These are phyloP conservation scores for Aleiodes testaceus DNA, from an alignment of 2,888 invertebrate genomes.

Conservation along the genomic window DNA sequence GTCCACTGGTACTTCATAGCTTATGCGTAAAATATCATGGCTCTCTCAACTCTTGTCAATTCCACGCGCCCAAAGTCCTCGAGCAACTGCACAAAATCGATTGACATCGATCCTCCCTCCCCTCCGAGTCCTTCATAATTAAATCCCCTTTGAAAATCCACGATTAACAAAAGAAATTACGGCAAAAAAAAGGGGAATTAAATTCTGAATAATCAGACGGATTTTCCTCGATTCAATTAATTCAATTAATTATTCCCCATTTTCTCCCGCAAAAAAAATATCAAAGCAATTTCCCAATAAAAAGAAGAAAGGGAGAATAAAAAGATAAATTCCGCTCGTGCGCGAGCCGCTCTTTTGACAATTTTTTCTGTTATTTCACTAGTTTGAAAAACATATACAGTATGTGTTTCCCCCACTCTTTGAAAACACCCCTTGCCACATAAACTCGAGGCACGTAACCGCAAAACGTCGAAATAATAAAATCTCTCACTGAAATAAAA, in stretches of 20 bases:
- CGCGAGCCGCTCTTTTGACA: conserved; percentile 20
- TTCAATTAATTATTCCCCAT: neutral
- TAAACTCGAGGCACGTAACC: conserved; percentile 41
- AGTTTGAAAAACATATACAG: conserved; percentile 31
- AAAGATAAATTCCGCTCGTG: conserved; percentile 13
- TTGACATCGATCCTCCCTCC: conserved; percentile 23
- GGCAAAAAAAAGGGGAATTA: neutral
- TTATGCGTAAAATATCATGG: conserved; percentile 31
- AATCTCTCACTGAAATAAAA: conserved; percentile 42
- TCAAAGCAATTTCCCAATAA: neutral
- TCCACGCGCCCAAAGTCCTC: conserved; percentile 14
- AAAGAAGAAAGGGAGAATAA: neutral
- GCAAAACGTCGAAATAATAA: conserved; percentile 45
- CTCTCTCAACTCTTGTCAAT: conserved; percentile 19
- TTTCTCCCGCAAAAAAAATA: neutral
- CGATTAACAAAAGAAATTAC: too few relatives aligned
- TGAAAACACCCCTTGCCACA: too few relatives aligned
- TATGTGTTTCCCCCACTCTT: neutral
- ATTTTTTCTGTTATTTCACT: conserved; percentile 16
- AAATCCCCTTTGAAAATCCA: neutral
- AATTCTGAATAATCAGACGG: too few relatives aligned
- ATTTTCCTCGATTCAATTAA: neutral
- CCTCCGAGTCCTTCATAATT: conserved; percentile 5
- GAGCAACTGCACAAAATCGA: conserved; percentile 12
- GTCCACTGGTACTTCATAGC: conserved; percentile 29